Conservation (phyloP, 1,140 invertebrate genomes). For the Pachyrhynchus sulphureomaculatus region DNA sequence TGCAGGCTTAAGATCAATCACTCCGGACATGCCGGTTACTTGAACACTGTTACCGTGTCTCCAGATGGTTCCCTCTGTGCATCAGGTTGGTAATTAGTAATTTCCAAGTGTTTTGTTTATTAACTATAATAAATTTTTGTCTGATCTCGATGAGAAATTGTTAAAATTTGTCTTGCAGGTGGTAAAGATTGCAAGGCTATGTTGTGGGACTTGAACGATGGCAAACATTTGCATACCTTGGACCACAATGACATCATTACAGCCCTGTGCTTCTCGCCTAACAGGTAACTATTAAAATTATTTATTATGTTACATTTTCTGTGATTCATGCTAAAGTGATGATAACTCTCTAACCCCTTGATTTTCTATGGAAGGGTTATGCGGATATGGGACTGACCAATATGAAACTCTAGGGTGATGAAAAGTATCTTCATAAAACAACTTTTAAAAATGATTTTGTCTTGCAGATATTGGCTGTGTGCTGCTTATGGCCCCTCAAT, state of each 20-base stretch:
- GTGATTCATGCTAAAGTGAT: conserved; percentile 1
- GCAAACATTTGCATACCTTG: conserved; percentile 98
- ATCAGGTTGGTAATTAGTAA: conserved; percentile 2
- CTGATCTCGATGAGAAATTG: too few relatives aligned
- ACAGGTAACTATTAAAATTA: conserved; percentile 56
- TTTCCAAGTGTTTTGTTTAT: neutral
- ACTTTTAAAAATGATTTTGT: conserved; percentile 8
- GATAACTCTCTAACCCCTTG: conserved; percentile 43
- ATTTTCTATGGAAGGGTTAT: conserved; percentile 49
- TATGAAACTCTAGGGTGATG: neutral
- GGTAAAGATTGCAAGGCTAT: conserved; percentile 99
- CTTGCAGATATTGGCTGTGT: conserved; percentile 93
- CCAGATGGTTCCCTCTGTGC: conserved; percentile 99
- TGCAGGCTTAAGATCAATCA: conserved; percentile 99
- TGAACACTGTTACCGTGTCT: conserved; percentile 98
- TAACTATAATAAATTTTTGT: neutral
- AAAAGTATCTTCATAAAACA: neutral
- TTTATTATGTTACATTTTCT: neutral
- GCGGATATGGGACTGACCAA: conserved; percentile 54
- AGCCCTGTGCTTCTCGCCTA: conserved; percentile 97
- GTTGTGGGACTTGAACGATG: conserved; percentile 99
- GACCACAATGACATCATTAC: conserved; percentile 99
- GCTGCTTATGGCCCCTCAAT: conserved; percentile 98
- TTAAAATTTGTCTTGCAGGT: too few relatives aligned
- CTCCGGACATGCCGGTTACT: conserved; percentile 92